These are phyloP conservation scores for Lophura nycthemera DNA, from an alignment of 2,113 vertebrate genomes.

Conservation along the genomic window DNA sequence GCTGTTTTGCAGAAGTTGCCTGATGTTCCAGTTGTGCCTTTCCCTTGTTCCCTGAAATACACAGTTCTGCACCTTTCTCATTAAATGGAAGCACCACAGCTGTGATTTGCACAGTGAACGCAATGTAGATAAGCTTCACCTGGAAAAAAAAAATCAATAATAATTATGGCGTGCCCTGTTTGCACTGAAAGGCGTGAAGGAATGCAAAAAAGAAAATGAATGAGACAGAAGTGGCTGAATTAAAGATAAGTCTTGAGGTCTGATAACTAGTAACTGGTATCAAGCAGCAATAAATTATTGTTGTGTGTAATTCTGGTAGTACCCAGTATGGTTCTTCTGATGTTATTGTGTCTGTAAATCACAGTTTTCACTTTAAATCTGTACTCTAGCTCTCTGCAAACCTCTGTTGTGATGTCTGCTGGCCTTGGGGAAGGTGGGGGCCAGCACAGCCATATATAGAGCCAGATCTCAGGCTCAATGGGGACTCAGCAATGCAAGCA, in stretches of 20 bases:
- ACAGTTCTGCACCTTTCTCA: background rate
- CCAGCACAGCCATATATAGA: background rate
- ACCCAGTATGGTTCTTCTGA: background rate
- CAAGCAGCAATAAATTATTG: background rate
- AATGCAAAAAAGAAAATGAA: background rate
- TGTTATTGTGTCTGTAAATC: background rate
- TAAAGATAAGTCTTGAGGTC: background rate
- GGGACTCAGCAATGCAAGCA: background rate
- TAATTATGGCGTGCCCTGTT: background rate
- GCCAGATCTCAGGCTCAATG: accelerated
- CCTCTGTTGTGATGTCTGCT: accelerated
- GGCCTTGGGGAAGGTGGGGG: background rate
- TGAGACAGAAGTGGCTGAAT: background rate
- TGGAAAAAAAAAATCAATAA: background rate
- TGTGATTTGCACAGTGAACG: background rate
- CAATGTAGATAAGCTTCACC: background rate
- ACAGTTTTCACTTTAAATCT: background rate
- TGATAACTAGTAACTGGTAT: background rate
- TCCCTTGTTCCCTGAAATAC: background rate
- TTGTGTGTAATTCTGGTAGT: background rate
- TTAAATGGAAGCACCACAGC: background rate
- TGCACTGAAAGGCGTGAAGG: background rate
- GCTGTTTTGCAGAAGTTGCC: background rate
- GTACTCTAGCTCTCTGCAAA: background rate
- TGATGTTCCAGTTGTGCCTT: background rate